Percentiles rank a stretch among this genome's conserved stretches.
Conservation (phyloP, 2,113 vertebrate species). For the Pyrgilauda ruficollis region DNA sequence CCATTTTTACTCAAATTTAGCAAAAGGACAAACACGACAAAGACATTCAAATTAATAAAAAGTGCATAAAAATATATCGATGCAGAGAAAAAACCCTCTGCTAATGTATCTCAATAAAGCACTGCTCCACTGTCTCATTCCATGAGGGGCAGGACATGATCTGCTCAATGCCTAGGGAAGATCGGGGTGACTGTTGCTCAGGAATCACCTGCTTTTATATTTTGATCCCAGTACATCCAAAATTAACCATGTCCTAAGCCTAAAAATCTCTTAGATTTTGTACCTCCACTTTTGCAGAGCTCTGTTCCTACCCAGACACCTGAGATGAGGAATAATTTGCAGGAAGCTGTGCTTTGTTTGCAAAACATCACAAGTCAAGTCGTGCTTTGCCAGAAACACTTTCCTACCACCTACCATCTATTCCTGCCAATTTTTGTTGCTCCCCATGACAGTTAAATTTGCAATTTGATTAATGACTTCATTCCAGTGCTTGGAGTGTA, state of each 20-base stretch:
- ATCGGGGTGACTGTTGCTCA: background rate
- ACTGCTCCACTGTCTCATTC: background rate
- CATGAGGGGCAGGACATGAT: background rate
- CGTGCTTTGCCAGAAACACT: background rate
- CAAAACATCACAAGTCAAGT: background rate
- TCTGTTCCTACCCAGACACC: background rate
- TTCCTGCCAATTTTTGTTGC: constrained; percentile 20
- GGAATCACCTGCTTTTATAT: background rate
- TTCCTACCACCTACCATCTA: background rate
- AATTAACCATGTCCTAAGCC: fast-evolving
- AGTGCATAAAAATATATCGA: background rate
- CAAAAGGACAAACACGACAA: background rate
- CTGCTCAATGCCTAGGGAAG: background rate
- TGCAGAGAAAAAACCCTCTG: background rate
- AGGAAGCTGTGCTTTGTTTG: background rate
- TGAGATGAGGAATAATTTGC: background rate
- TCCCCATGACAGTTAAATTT: background rate
- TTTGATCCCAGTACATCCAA: background rate
- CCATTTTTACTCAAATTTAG: background rate
- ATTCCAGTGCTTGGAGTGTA: background rate
- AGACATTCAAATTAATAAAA: background rate
- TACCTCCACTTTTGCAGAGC: background rate
- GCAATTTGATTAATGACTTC: constrained; percentile 31
- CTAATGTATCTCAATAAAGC: background rate
- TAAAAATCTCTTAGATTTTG: background rate